Base-by-base conservation (phyloP, 2,113 vertebrate genomes). In the Clarias batrachus region DNA sequence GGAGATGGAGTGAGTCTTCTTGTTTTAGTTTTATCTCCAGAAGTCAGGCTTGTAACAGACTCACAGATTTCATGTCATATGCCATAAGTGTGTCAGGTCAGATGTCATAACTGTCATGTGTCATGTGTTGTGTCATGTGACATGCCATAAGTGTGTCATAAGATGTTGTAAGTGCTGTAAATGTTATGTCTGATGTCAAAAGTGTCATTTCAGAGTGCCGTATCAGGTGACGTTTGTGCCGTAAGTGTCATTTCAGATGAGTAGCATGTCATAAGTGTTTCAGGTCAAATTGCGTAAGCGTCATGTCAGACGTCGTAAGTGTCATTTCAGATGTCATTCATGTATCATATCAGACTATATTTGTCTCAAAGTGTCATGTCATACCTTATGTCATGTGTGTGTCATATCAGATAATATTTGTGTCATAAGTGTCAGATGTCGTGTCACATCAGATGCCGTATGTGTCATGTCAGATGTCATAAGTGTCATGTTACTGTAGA, bases 1-100 rank as follows among this genome's bases (percentile, higher is more conserved):
- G 95, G 95, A 62, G 93, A 96, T 0, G 96, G 97, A 96, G 98
- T 99, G 89, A 94, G 93, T 71, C 27, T 66, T 21, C 66, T 63
- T 68, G 30, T 73, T 59, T 60, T 62, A 62, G 4, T 37, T 56
- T 3, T 27, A 77, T 25, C 1, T 52, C 21, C 37, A 52, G 71
- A 73, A 76, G 41, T n/a, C 41, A n/a, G 13, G 19, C 37, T 37
- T 13, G 37, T 52, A 9, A 25, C 21, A 52, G 23, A 52, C 41
- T 52, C 71, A 25, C 41, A 37, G 33, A 37, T 37, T 37, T 37
- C 17, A 27, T 27, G 25, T 27, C 25, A 13, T 7, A 70, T 33
- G 3, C 3, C 27, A 70, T 17, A 16, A 68, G 30, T 63, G 62
- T 65, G 62, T 65, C 65, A 70, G 30, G 17, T 71, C 68, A 71